A percentile compares a stretch with the other conserved stretches of the same genome.
These are phyloP conservation scores for Drosophila mayaguana DNA, from an alignment of 2,888 invertebrate genomes.

Conservation along the genomic window DNA sequence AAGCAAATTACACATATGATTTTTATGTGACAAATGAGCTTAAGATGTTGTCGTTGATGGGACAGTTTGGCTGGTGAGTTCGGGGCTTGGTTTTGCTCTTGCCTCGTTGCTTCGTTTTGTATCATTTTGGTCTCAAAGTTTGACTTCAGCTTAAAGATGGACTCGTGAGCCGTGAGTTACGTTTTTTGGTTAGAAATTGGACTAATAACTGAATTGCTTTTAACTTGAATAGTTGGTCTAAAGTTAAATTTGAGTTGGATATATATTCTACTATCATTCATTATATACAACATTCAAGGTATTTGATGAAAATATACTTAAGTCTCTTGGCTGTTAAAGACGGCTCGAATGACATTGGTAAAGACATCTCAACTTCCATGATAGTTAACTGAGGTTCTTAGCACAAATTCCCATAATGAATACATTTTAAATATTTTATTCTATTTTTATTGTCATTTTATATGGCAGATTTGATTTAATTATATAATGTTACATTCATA, in stretches of 20 bases:
- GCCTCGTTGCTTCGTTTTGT: slow-evolving; percentile 31
- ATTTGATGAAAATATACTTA: background rate
- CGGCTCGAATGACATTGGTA: background rate
- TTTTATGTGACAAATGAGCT: slow-evolving; percentile 80
- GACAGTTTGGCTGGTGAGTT: slow-evolving; percentile 55
- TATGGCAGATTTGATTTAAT: too few species aligned
- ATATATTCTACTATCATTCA: background rate
- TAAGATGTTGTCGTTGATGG: slow-evolving; percentile 72
- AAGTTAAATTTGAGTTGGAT: background rate
- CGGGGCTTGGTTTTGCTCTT: slow-evolving; percentile 27
- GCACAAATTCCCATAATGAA: background rate
- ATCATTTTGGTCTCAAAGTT: slow-evolving; percentile 7
- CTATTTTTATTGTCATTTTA: too few species aligned
- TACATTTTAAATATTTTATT: too few species aligned
- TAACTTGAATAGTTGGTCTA: background rate
- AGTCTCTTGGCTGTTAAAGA: background rate
- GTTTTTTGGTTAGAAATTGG: background rate
- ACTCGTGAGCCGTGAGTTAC: slow-evolving; percentile 31
- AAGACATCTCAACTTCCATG: too few species aligned
- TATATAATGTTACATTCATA: too few species aligned
- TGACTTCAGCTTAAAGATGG: slow-evolving; percentile 30
- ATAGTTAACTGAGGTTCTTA: background rate
- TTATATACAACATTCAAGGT: background rate
- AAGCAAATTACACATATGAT: slow-evolving; percentile 81
- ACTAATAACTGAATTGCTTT: background rate